These are phyloP conservation scores for Adelosebastes latens DNA, from an alignment of 2,797 vertebrate species.

Conservation along the genomic window DNA sequence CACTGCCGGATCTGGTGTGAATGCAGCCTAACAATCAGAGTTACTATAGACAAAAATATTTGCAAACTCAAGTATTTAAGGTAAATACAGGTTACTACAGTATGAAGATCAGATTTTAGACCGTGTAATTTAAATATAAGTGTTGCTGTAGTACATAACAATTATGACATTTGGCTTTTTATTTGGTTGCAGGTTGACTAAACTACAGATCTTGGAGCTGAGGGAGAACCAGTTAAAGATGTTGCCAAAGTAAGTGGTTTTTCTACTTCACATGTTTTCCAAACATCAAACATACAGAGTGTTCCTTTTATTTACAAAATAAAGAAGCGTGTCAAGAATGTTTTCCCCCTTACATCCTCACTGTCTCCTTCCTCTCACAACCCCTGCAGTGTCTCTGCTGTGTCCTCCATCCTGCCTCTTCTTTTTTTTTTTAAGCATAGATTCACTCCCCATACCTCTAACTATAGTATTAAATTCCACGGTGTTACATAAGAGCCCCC, in stretches of 20 bases:
- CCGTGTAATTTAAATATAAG: not conserved
- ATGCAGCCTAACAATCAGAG: not conserved
- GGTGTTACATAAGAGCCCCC: slow-evolving; percentile 65
- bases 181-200: slow-evolving; percentile 87
- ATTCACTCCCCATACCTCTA: slow-evolving; percentile 35
- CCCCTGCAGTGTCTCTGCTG: slow-evolving; percentile 3
- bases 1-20: too few species aligned
- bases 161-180: not conserved
- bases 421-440: slow-evolving; percentile 2
- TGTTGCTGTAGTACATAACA: not conserved
- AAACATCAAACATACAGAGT: not conserved
- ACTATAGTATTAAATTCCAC: slow-evolving; percentile 67
- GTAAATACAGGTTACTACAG: not conserved
- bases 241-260: slow-evolving; percentile 95
- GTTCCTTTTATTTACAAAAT: not conserved
- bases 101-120: not conserved
- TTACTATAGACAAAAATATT: not conserved
- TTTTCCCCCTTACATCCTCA: not conserved
- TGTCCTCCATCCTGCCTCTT: slow-evolving; percentile 23
- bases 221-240: slow-evolving; percentile 99
- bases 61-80: not conserved
- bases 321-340: not conserved
- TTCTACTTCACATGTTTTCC: not conserved
- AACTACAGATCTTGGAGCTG: slow-evolving; percentile 97
- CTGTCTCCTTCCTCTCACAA: slow-evolving; percentile 4